Conservation (phyloP, 2,888 invertebrate species). For the Empis stercorea region DNA sequence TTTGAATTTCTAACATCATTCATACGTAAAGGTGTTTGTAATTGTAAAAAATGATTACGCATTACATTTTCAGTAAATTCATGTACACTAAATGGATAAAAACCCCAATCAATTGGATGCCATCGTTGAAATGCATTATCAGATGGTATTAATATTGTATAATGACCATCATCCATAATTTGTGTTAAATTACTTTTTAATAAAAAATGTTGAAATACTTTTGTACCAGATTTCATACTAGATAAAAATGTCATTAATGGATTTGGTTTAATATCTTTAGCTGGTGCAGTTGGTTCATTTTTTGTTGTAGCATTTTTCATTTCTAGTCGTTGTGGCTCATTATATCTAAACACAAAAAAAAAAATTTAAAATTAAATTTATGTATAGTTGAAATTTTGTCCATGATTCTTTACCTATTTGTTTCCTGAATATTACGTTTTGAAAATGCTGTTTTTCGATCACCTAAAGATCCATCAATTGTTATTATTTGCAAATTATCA, state of each 20-base stretch:
- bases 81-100: conserved; percentile 53
- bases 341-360: conserved; percentile 27
- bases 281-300: conserved; percentile 29
- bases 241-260: conserved; percentile 39
- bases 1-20: conserved; percentile 39
- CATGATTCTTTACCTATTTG: conserved; percentile 31
- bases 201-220: conserved; percentile 50
- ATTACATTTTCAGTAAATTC: conserved; percentile 50
- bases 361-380: too few species aligned
- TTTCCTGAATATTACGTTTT: conserved; percentile 37
- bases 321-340: conserved; percentile 34
- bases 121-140: conserved; percentile 53
- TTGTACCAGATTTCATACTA: conserved; percentile 47
- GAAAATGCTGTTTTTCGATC: conserved; percentile 35
- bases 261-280: conserved; percentile 29
- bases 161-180: conserved; percentile 42
- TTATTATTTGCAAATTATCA: conserved; percentile 33
- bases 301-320: conserved; percentile 31
- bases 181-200: conserved; percentile 47
- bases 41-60: conserved; percentile 47
- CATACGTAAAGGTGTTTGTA: conserved; percentile 40
- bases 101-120: conserved; percentile 58
- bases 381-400: too few species aligned
- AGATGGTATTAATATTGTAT: conserved; percentile 49
- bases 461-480: conserved; percentile 36